phyloP scores from a whole-genome alignment of 2,113 vertebrate species.

The Odocoileus virginianus region DNA sequence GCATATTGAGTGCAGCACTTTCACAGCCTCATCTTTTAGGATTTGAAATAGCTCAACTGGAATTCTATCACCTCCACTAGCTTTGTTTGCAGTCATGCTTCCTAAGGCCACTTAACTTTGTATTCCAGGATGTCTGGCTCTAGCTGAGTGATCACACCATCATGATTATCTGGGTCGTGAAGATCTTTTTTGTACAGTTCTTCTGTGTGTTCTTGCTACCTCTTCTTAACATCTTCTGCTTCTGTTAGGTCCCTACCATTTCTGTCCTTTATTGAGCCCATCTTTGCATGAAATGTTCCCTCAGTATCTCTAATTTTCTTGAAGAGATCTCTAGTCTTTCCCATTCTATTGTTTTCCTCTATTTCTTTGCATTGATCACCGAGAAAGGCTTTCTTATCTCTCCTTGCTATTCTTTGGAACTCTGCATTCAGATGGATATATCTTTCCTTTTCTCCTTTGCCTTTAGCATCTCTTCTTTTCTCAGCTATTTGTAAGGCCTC shows the following conservation, averaged over 20 bases:
- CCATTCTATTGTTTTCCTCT: not conserved
- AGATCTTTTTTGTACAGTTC: not conserved
- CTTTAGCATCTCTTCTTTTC: not conserved
- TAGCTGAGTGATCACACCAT: not conserved
- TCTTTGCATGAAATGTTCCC: not conserved
- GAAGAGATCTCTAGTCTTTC: not conserved
- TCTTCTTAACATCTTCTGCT: not conserved
- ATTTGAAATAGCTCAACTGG: not conserved
- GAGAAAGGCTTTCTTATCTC: not conserved
- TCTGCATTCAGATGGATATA: not conserved
- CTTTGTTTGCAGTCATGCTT: not conserved
- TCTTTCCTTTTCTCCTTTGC: not conserved
- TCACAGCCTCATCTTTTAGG: accelerated
- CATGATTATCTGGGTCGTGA: not conserved
- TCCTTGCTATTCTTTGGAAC: not conserved
- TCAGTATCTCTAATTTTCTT: not conserved
- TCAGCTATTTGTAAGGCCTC: not conserved
- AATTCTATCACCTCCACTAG: not conserved
- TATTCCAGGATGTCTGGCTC: not conserved
- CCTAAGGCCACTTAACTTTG: not conserved
- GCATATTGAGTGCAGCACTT: not conserved
- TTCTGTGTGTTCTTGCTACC: not conserved
- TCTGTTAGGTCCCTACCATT: not conserved
- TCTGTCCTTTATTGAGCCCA: not conserved
- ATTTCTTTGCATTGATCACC: not conserved